A percentile compares a stretch with the other conserved stretches of the same genome.
These are phyloP conservation scores for Sitta europaea DNA, from an alignment of 2,113 vertebrate species.

Conservation along the genomic window DNA sequence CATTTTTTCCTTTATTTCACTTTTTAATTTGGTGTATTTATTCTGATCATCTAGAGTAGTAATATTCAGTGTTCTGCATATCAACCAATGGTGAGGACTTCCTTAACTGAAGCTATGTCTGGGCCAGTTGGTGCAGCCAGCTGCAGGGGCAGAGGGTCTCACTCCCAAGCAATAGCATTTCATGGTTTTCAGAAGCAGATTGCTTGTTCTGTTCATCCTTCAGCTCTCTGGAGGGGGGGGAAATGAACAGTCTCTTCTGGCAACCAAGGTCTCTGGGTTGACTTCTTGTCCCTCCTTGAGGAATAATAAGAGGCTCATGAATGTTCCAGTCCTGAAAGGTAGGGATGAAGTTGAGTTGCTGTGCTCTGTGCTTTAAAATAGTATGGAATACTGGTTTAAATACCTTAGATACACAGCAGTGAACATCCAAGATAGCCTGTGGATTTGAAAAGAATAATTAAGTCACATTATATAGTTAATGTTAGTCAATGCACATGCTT, in stretches of 20 bases:
- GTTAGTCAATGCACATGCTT: not conserved
- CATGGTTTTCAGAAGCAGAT: not conserved
- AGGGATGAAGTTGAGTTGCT: not conserved
- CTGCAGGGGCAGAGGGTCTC: not conserved
- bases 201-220: not conserved
- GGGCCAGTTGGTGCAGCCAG: not conserved
- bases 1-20: not conserved
- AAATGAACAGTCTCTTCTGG: not conserved
- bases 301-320: not conserved
- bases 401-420: not conserved
- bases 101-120: not conserved
- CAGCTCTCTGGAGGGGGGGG: not conserved
- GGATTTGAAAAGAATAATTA: not conserved
- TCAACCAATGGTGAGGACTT: not conserved
- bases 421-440: not conserved
- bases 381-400: not conserved
- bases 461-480: not conserved
- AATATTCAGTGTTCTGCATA: not conserved
- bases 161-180: not conserved
- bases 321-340: not conserved
- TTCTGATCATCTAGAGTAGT: not conserved
- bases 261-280: not conserved
- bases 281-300: not conserved
- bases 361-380: not conserved
- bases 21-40: not conserved